These are phyloP conservation scores for Trididemnum clinides DNA, from an alignment of 23 tunicate genomes.

Conservation along the genomic window DNA sequence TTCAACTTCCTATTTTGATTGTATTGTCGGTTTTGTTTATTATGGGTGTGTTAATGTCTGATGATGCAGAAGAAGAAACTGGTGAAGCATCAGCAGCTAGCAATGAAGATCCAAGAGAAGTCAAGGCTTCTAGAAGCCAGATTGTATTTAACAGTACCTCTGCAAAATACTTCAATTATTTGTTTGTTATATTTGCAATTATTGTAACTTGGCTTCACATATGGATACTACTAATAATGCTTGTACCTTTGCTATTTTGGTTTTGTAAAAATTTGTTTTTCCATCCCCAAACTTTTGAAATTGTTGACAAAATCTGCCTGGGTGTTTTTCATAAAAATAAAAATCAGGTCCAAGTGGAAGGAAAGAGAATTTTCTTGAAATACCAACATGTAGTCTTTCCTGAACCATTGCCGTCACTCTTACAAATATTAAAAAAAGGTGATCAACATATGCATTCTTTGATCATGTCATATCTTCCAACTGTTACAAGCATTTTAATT, in stretches of 20 bases:
- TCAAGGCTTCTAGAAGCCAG: background rate
- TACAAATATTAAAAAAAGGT: conserved; percentile 27
- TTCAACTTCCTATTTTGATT: conserved; percentile 50
- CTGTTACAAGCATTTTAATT: conserved; percentile 69
- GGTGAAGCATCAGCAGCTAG: background rate
- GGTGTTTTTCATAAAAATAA: background rate
- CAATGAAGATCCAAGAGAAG: background rate
- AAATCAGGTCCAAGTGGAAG: background rate
- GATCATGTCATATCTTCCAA: conserved; percentile 61
- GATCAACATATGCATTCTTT: conserved; percentile 49
- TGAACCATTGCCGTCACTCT: conserved; percentile 6
- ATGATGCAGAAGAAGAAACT: background rate
- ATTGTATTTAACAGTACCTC: background rate
- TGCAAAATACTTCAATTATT: conserved; percentile 40
- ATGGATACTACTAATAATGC: conserved; percentile 43
- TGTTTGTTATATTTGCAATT: conserved; percentile 51
- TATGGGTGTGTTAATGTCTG: conserved; percentile 1
- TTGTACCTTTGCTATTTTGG: conserved; percentile 59
- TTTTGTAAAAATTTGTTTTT: conserved; percentile 33
- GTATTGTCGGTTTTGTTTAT: background rate
- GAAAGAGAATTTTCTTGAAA: background rate
- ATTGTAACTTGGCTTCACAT: conserved; percentile 48
- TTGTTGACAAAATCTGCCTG: background rate
- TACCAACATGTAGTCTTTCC: conserved; percentile 41
- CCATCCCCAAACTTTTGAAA: conserved; percentile 23